Conservation (phyloP, 2,888 invertebrate genomes). For the Sarcophaga variegata region DNA sequence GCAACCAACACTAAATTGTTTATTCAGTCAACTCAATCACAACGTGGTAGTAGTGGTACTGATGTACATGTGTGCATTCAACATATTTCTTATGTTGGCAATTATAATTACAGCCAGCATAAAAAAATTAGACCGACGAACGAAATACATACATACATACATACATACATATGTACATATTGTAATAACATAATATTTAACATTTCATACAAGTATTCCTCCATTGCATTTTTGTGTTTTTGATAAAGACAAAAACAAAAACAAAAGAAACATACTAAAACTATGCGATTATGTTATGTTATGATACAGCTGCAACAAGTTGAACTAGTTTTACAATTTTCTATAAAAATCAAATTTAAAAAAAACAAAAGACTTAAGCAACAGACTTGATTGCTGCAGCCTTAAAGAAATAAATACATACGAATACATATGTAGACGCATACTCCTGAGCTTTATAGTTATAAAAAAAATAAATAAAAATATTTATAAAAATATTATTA, state of each 20-base stretch:
- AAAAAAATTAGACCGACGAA: background rate
- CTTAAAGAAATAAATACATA: background rate
- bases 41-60: background rate
- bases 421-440: too few species aligned
- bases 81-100: background rate
- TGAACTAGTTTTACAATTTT: slow-evolving; percentile 47
- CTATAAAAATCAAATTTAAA: slow-evolving; percentile 1
- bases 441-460: too few species aligned
- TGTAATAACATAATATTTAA: background rate
- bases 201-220: background rate
- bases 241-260: background rate
- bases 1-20: too few species aligned
- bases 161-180: too few species aligned
- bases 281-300: slow-evolving; percentile 43
- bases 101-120: background rate
- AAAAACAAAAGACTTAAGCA: slow-evolving; percentile 56
- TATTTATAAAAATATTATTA: too few species aligned
- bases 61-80: background rate
- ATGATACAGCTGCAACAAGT: slow-evolving; percentile 50
- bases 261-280: slow-evolving; percentile 15
- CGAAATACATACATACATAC: background rate
- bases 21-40: slow-evolving; percentile 3
- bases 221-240: background rate
- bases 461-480: too few species aligned
- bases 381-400: slow-evolving; percentile 32